Percentiles rank a stretch among this genome's conserved stretches.
Evolutionary conservation across 2,888 invertebrate species (phyloP).

Genomic region (Terebella lapidaria): DNA sequence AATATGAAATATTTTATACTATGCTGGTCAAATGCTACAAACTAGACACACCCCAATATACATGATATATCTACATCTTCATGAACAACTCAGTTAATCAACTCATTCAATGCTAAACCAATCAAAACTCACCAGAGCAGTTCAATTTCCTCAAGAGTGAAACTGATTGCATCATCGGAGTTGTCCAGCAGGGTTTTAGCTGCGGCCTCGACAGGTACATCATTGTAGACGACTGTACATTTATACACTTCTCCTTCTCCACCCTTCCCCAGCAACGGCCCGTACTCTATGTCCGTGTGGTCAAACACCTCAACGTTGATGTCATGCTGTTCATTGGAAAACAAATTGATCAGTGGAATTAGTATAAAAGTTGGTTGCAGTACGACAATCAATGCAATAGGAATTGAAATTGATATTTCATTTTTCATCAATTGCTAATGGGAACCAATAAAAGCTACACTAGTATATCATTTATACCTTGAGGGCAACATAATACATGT

Average conservation of each 20-base stretch:
- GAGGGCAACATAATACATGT: too few species aligned
- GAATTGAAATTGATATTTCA: too few species aligned
- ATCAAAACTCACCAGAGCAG: conserved; percentile 24
- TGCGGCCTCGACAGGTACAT: conserved; percentile 24
- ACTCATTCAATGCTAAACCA: too few species aligned
- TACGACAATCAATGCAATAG: too few species aligned
- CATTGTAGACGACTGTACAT: conserved; percentile 23
- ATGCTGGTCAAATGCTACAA: too few species aligned
- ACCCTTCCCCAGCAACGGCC: conserved; percentile 22
- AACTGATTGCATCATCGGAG: conserved; percentile 22
- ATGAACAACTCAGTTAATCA: too few species aligned
- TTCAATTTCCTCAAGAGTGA: conserved; percentile 28
- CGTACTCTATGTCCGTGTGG: conserved; percentile 25
- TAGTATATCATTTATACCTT: too few species aligned
- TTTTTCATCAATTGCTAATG: too few species aligned
- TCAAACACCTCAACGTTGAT: conserved; percentile 25
- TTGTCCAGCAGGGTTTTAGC: conserved; percentile 25
- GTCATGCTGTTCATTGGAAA: conserved; percentile 12
- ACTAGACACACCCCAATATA: too few species aligned
- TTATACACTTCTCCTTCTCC: conserved; percentile 25
- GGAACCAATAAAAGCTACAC: too few species aligned
- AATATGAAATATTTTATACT: too few species aligned
- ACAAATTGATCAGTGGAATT: neutral
- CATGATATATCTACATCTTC: too few species aligned
- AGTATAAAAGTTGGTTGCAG: neutral